Conservation (phyloP, 2,113 vertebrate species). For the Monarcha castaneiventris region DNA sequence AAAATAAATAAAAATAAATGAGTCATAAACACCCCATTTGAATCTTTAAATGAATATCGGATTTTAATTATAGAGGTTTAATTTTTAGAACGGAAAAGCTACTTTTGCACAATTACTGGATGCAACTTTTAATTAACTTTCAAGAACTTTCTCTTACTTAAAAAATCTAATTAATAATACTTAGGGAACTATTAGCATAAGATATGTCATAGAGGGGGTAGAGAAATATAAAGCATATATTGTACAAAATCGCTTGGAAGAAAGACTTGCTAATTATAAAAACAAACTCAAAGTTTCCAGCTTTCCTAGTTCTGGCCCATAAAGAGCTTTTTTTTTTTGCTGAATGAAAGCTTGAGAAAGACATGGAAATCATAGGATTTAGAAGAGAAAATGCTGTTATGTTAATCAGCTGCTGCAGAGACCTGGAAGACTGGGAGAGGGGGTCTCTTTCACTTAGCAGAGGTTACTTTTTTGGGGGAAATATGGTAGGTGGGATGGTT, state of each 20-base stretch:
- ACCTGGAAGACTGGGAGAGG: not conserved
- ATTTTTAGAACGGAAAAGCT: slow-evolving; percentile 75
- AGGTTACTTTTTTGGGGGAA: not conserved
- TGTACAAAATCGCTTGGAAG: not conserved
- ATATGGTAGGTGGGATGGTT: not conserved
- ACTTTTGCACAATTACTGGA: slow-evolving; percentile 73
- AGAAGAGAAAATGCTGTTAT: not conserved
- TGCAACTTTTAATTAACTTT: slow-evolving; percentile 82
- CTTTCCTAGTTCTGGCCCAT: not conserved
- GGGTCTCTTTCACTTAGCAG: not conserved
- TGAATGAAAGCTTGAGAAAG: not conserved
- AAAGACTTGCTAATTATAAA: not conserved
- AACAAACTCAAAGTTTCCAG: not conserved
- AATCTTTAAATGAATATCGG: slow-evolving; percentile 70
- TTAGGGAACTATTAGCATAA: slow-evolving; percentile 70
- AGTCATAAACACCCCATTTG: slow-evolving; percentile 68
- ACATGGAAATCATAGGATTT: not conserved
- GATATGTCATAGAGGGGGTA: slow-evolving; percentile 20
- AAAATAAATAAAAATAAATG: slow-evolving; percentile 65
- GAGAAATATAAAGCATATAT: slow-evolving; percentile 18
- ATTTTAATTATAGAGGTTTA: slow-evolving; percentile 79
- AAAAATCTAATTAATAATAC: slow-evolving; percentile 78
- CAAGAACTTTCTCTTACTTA: slow-evolving; percentile 72
- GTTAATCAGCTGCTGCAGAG: not conserved
- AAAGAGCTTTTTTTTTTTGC: not conserved